Evolutionary conservation across 2,797 vertebrate genomes (phyloP), one percentile per base, ranked within the genome.

Genomic region (Phoeniculus purpureus): DNA sequence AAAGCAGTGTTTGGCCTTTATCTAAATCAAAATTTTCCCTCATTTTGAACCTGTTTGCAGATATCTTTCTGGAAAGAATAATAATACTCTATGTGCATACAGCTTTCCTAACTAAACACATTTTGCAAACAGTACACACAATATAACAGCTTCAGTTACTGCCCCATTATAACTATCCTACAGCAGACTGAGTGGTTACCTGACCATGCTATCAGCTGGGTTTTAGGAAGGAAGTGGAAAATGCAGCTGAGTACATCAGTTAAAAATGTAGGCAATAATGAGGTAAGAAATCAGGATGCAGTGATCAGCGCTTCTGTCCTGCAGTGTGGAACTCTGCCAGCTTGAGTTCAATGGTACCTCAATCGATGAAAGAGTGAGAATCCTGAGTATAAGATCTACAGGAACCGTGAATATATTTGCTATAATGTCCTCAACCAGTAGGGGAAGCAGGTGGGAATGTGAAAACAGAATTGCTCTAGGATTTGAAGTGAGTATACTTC

Each of bases 231-330:
- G 31, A 82, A 85, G n/a, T 51, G 19, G 34, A 45, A 81, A 91
- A 89, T 47, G 12, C 52, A 78, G 40, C 58, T 2, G 10, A 84
- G 61, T 51, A 31, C 9, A 51, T 68, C 15, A 60, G 73, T 83
- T 89, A 43, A 92, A 93, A 89, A 87, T 18, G 50, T 73, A 78
- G 80, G 31, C 80, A 22, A 47, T 85, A 95, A 82, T 80, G 68
- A 92, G 76, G 78, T 80, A 89, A 93, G 81, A 91, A 89, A 79
- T 85, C 70, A 88, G 82, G 82, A 81, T 76, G 77, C 82, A 84
- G 65, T 34, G 81, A 87, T 92, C 88, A 95, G 77, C 90, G 87
- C 27, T 94, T 95, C 85, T 93, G 76, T 85, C 76, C 81, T 91
- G 62, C 31, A 71, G 45, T 6, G 26, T 91, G 96, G 89, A 91